Evolutionary conservation across 2,113 vertebrate genomes (phyloP).

Genomic region (Artemisiospiza belli): DNA sequence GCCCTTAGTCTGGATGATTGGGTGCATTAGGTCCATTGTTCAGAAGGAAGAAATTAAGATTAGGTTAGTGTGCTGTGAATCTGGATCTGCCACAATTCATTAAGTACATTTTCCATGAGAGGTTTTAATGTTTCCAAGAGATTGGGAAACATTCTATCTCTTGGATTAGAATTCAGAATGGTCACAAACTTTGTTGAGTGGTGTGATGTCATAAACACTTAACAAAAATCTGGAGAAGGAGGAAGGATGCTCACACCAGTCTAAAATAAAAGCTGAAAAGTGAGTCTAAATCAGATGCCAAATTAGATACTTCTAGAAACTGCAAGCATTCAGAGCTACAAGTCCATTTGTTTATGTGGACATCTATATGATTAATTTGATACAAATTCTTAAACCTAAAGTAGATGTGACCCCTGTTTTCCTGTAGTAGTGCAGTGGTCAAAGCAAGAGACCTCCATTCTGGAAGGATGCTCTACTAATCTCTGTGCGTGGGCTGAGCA

Average conservation of each 20-base stretch:
- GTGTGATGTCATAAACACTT: not conserved
- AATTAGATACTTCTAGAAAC: not conserved
- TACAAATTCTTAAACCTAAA: not conserved
- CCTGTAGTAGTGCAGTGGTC: not conserved
- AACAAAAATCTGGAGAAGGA: not conserved
- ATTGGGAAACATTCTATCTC: not conserved
- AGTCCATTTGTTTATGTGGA: not conserved
- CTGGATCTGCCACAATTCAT: not conserved
- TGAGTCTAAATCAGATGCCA: not conserved
- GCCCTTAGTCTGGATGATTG: not conserved
- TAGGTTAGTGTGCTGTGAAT: not conserved
- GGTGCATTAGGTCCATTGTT: not conserved
- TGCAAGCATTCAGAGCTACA: not conserved
- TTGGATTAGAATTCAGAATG: not conserved
- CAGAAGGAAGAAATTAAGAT: not conserved
- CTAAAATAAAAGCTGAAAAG: not conserved
- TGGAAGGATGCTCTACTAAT: not conserved
- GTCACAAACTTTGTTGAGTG: not conserved
- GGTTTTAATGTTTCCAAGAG: not conserved
- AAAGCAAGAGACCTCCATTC: not conserved
- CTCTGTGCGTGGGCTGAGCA: fast-evolving
- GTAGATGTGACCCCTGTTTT: not conserved
- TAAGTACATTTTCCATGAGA: not conserved
- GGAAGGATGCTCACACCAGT: not conserved
- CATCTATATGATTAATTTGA: not conserved